Evolutionary conservation across 2,797 vertebrate species (phyloP).

Genomic region (Poeciliopsis gracilis): DNA sequence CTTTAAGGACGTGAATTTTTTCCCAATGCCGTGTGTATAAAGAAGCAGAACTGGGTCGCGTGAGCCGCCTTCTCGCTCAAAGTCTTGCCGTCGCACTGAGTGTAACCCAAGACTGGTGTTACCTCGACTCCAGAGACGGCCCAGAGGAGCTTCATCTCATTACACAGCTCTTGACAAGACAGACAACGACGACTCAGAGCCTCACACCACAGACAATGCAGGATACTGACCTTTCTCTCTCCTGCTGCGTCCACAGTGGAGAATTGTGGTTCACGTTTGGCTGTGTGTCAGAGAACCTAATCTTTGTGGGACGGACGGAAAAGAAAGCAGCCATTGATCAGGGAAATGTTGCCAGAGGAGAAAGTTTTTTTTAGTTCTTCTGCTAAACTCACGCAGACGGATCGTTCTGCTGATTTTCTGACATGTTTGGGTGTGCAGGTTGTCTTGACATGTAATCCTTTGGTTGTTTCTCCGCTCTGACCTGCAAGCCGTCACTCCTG

Average conservation of each 20-base stretch:
- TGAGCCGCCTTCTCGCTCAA: neutral
- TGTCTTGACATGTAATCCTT: neutral
- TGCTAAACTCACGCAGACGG: neutral
- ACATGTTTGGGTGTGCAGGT: neutral
- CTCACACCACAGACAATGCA: neutral
- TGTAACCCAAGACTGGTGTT: slow-evolving; percentile 42
- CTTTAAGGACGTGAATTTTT: neutral
- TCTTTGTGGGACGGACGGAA: slow-evolving; percentile 22
- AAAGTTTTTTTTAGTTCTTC: slow-evolving; percentile 14
- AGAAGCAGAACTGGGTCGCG: neutral
- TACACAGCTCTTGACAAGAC: slow-evolving; percentile 25
- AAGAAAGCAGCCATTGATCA: slow-evolving; percentile 62
- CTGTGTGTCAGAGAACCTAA: slow-evolving; percentile 9
- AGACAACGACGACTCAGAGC: neutral
- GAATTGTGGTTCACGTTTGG: slow-evolving; percentile 33
- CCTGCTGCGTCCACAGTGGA: neutral
- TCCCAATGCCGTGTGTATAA: neutral
- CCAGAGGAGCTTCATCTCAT: slow-evolving; percentile 16
- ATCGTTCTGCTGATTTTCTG: neutral
- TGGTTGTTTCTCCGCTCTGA: neutral
- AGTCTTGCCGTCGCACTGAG: neutral
- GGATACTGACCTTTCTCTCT: neutral
- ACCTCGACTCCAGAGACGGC: slow-evolving; percentile 28
- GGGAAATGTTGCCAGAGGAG: slow-evolving; percentile 22
- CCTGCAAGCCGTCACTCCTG: neutral